phyloP scores from a whole-genome alignment of 2,888 invertebrate species.

The Phengaris alcon region DNA sequence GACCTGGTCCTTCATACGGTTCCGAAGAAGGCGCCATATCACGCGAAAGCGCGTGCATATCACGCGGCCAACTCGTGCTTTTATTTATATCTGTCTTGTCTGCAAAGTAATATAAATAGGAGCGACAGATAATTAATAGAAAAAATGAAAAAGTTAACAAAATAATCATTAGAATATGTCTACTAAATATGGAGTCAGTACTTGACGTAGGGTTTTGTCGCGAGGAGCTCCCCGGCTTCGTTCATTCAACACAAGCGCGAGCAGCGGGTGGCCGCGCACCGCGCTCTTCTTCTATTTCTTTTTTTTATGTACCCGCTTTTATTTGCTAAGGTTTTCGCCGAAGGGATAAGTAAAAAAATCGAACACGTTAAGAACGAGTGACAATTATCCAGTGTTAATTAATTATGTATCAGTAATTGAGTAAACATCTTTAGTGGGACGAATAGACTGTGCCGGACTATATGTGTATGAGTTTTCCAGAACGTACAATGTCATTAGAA shows the following conservation, averaged over 20 bases:
- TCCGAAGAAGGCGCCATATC: conserved; percentile 58
- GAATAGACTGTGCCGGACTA: conserved; percentile 44
- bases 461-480: conserved; percentile 59
- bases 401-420: conserved; percentile 52
- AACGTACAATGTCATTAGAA: conserved; percentile 69
- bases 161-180: conserved; percentile 51
- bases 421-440: conserved; percentile 47
- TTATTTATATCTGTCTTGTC: conserved; percentile 55
- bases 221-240: conserved; percentile 42
- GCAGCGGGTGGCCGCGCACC: conserved; percentile 60
- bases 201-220: conserved; percentile 38
- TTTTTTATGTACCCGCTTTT: conserved; percentile 39
- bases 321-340: conserved; percentile 22
- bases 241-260: conserved; percentile 62
- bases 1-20: conserved; percentile 35
- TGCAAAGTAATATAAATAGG: conserved; percentile 52
- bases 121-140: conserved; percentile 54
- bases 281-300: conserved; percentile 37
- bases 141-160: conserved; percentile 51
- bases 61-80: conserved; percentile 61
- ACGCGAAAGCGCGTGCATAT: conserved; percentile 58
- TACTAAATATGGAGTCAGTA: conserved; percentile 53
- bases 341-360: conserved; percentile 33
- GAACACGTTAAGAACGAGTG: conserved; percentile 52
- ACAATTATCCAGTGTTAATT: conserved; percentile 60